Conservation (phyloP, 2,797 vertebrate genomes). For the Peromyscus attwateri region DNA sequence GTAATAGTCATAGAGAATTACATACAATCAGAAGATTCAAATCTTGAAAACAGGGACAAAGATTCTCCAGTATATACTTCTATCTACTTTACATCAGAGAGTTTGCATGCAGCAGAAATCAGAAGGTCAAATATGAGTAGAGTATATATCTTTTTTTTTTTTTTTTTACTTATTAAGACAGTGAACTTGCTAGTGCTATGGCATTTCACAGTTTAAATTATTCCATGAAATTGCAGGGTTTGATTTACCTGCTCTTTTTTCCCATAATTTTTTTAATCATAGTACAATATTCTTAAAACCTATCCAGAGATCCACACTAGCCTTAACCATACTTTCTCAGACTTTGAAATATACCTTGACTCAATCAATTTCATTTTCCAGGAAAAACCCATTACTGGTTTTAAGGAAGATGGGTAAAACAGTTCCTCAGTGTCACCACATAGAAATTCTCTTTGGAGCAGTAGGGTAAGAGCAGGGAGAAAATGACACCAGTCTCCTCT, state of each 20-base stretch:
- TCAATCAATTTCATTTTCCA: conserved; percentile 42
- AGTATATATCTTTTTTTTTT: background rate
- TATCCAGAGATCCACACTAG: background rate
- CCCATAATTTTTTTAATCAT: conserved; percentile 56
- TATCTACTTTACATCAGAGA: background rate
- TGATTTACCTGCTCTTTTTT: conserved; percentile 24
- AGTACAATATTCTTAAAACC: conserved; percentile 51
- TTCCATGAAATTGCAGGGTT: conserved; percentile 63
- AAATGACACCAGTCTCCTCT: background rate
- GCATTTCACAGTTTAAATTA: conserved; percentile 63
- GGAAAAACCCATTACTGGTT: conserved; percentile 12
- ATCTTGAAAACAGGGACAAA: background rate
- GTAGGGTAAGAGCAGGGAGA: background rate
- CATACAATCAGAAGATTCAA: background rate
- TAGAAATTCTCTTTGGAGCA: background rate
- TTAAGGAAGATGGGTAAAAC: background rate
- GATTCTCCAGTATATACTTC: background rate
- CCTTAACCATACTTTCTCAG: conserved; percentile 20
- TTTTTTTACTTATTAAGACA: background rate
- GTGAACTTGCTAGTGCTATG: conserved; percentile 3
- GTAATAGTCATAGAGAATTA: background rate
- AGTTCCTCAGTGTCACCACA: background rate
- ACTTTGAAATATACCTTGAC: background rate
- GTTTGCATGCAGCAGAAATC: conserved; percentile 4
- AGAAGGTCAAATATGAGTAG: background rate